These are phyloP conservation scores for Perdita meconis DNA, from an alignment of 2,888 invertebrate genomes.

Conservation along the genomic window DNA sequence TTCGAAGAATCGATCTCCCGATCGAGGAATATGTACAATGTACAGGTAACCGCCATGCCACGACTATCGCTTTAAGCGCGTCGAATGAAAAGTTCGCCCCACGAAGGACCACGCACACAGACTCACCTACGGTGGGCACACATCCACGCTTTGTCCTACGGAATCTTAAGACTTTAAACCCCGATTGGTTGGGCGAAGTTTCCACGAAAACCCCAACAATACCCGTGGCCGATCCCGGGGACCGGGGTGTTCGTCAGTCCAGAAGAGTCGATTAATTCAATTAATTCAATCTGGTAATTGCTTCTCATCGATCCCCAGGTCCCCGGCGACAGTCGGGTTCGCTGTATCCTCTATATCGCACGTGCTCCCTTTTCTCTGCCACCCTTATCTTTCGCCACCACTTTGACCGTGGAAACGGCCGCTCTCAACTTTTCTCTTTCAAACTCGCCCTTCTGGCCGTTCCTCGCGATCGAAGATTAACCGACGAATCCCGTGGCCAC, in stretches of 20 bases:
- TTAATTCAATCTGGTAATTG: conserved; percentile 73
- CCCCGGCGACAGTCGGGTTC: conserved; percentile 17
- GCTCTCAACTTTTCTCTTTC: conserved; percentile 33
- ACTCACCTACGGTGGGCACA: not conserved
- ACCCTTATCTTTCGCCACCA: conserved; percentile 47
- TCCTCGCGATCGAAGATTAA: conserved; percentile 8
- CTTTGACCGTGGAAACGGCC: conserved; percentile 44
- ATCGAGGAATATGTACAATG: no score
- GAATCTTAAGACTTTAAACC: conserved; percentile 51
- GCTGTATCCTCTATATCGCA: conserved; percentile 44
- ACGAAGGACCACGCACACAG: not conserved
- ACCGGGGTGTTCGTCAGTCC: conserved; percentile 51
- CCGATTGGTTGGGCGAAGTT: conserved; percentile 46
- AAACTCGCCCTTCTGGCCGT: not conserved
- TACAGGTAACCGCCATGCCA: no score
- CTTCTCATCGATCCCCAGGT: conserved; percentile 67
- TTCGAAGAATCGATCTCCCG: no score
- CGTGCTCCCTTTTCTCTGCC: conserved; percentile 33
- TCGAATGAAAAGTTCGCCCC: conserved; percentile 14
- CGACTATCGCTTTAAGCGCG: no score
- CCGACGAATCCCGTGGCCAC: not conserved
- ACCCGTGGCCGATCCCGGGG: conserved; percentile 51
- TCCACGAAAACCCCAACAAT: conserved; percentile 63
- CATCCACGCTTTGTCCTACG: conserved; percentile 28
- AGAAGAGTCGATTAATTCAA: conserved; percentile 70